Evolutionary conservation across 2,888 invertebrate species (phyloP), one percentile per base, ranked within the genome.

Genomic region (Drosophila maculinotata): DNA sequence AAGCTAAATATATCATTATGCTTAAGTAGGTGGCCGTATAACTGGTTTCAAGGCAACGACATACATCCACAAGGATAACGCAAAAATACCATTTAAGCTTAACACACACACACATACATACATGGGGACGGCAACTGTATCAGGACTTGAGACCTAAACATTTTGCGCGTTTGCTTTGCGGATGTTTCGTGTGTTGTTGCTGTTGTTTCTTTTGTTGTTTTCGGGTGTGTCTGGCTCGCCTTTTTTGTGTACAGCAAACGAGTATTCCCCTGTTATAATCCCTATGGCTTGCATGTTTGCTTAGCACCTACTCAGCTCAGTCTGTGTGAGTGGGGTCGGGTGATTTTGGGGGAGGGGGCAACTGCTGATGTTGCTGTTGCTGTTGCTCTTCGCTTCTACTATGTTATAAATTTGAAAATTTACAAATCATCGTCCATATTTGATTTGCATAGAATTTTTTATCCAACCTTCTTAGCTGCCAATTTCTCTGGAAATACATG

Each of bases 1-100:
- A 83, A 79, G 82, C 71, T 87, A 79, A 88, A 87, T 83, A 86
- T 83, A 87, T 87, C 86, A 81, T 85, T 86, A 81, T 77, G 79
- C 76, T 74, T 81, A 79, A 81, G 86, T 80, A 82, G 76, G 77
- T 69, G 65, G 79, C 69, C 48, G 77, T 52, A 52, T 64, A 67
- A 57, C 60, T 53, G 56, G 56, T 59, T 45, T 52, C 48, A 47
- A 63, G 53, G 47, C 58, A 51, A 36, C 52, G 33, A 36, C 57
- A 38, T 35, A 54, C 38, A 58, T 31, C 54, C 51, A 41, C 67
- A 45, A 64, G 75, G 75, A 75, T 77, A 75, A 47, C 65, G 60
- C 36, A 57, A 57, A 65, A 31, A 66, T 60, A 56, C 60, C 72
- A 73, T 72, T 73, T 69, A 33, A 69, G 77, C 79, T 70, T 58